Evolutionary conservation across 2,797 vertebrate species (phyloP), one percentile per base, ranked within the genome.

Genomic region (Sebastes miniatus): DNA sequence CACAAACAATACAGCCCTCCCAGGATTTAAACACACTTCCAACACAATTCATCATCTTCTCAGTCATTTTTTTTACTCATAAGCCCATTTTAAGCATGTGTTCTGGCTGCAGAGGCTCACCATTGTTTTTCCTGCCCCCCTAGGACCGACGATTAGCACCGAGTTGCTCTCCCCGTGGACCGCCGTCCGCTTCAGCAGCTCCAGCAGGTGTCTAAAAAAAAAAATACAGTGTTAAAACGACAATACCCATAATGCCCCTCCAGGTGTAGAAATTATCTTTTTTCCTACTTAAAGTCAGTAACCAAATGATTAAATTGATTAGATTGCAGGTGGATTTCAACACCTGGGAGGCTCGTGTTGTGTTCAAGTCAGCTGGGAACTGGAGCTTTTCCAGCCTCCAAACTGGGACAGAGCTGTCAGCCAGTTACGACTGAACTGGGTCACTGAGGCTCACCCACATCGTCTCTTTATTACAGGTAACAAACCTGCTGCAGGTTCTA

Each of bases 81-180:
- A 31, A 31, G 32, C 16, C 32, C 5, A 3, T 54, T 69, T 54
- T 3, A 12, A 20, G 29, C 11, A 6, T 5, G 11, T 6, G 34
- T 39, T 74, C 22, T 16, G 24, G 25, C 69, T 47, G 52, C 22
- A 3, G 61, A 39, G 2, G 18, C 89, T 81, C 95, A 99, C 99
- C 97, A 84, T 94, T 1, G 95, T 97, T 89, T 99, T 99, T 56
- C 99, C 99, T 0, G 96, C 93, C 88, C 98, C 98, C 81, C 98
- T 94, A 50, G 98, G 97, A 4, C 98, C 98, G 10, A 99, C 95
- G 31, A 99, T 93, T 9, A 99, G 96, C 69, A 97, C 95, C 0
- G 99, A 99, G 77, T 99, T 99, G 74, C 99, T 99, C 92, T 99
- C 98, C 75, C 99, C 99, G 3, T 98, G 94, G 83, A 97, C n/a